Conservation (phyloP, 2,797 vertebrate species). For the Pseudochirops corinnae region DNA sequence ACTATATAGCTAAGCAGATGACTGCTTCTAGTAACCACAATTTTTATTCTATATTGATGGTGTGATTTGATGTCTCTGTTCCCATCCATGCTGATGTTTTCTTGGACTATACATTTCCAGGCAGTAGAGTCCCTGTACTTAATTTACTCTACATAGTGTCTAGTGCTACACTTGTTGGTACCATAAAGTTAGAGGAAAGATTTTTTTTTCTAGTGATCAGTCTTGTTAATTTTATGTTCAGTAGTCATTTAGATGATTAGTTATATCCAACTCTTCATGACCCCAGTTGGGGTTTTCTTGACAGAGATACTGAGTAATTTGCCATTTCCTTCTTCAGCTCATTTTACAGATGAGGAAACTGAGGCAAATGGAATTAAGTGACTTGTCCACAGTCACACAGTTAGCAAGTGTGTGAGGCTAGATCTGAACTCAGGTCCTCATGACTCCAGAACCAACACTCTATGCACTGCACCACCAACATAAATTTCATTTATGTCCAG, state of each 20-base stretch:
- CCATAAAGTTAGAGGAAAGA: neutral
- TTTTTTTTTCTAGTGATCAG: neutral
- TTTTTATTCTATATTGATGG: conserved; percentile 27
- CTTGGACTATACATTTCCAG: neutral
- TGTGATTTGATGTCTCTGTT: neutral
- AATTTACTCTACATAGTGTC: neutral
- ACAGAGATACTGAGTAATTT: neutral
- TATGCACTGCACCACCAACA: neutral
- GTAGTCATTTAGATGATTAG: neutral
- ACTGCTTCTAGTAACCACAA: conserved; percentile 11
- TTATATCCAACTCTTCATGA: neutral
- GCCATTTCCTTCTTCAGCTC: neutral
- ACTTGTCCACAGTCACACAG: neutral
- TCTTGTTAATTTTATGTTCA: neutral
- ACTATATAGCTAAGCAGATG: neutral
- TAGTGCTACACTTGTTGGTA: neutral
- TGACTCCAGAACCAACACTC: neutral
- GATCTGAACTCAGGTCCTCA: neutral
- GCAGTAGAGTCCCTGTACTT: neutral
- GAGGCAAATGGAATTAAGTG: neutral
- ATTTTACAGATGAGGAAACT: neutral
- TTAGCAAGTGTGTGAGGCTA: neutral
- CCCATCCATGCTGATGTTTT: neutral
- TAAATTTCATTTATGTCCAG: neutral
- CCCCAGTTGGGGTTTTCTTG: neutral